Percentiles rank a stretch among this genome's conserved stretches.
Evolutionary conservation across 2,797 vertebrate genomes (phyloP).

Genomic region (Melopsittacus undulatus): DNA sequence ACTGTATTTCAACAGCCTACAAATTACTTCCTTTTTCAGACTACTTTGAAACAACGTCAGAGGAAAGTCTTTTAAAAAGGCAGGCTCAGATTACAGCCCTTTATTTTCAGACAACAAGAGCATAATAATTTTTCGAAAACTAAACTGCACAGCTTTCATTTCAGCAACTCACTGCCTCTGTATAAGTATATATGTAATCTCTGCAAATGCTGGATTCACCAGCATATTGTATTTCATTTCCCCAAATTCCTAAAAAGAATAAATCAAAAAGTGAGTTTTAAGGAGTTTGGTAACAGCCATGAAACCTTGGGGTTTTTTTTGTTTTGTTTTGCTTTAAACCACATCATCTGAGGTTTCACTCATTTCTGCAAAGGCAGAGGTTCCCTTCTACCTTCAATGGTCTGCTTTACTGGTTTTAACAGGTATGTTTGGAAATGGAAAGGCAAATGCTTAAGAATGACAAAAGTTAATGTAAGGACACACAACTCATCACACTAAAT

Average conservation of each 20-base stretch:
- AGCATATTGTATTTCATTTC: not conserved
- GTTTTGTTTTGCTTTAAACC: not conserved
- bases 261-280: not conserved
- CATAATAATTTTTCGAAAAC: not conserved
- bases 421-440: not conserved
- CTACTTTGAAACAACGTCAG: not conserved
- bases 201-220: not conserved
- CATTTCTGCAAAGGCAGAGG: not conserved
- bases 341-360: not conserved
- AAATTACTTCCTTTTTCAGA: slow-evolving; percentile 17
- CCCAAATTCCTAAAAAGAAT: not conserved
- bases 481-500: not conserved
- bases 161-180: not conserved
- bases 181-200: not conserved
- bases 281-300: not conserved
- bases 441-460: not conserved
- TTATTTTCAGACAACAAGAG: not conserved
- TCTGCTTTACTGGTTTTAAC: not conserved
- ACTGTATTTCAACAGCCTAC: not conserved
- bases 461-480: not conserved
- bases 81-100: not conserved
- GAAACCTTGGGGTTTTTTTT: not conserved
- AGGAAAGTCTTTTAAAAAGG: not conserved
- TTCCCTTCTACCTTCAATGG: not conserved
- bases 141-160: not conserved